Base-by-base conservation (phyloP, 2,797 vertebrate genomes). In the Lateolabrax maculatus region DNA sequence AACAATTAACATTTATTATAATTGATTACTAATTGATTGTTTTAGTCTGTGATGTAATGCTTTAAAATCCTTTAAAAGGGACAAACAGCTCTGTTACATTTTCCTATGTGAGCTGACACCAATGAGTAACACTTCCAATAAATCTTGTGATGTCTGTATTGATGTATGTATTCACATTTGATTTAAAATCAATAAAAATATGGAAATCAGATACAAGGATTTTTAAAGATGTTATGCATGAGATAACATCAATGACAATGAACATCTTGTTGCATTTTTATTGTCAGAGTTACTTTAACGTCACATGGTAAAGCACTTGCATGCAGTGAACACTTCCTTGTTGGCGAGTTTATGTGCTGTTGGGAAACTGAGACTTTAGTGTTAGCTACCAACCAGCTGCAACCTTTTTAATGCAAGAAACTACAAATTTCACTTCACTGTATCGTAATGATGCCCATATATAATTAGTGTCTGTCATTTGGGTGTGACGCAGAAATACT, bases 61-160 rank as follows among this genome's bases (percentile, higher is more conserved):
- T 71, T 43, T 55, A 9, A 31, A 72, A 71, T 9, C 13, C 15
- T 65, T 62, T 13, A 18, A 48, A 64, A 52, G 29, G 58, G 34
- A 66, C 46, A 12, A 25, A 48, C 16, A 15, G 56, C 27, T 57
- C 10, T 62, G 41, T 29, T 44, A 21, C 16, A 52, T 19, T 61
- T 73, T 49, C 41, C 55, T 43, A 0, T 51, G 23, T 11, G 29
- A 80, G 25, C 37, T 66, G 71, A 51, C 43, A 27, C 15, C 29
- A 48, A 39, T 64, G 68, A 77, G 53, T 74, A 49, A 56, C 41
- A 37, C n/a, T 77, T 70, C 52, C 58, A n/a, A 55, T 73, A 65
- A 78, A 60, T 18, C 31, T 34, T 25, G 6, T 25, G 12, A 37
- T 23, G 29, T 48, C 11, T 58, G 52, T 23, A n/a, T 58, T n/a